These are phyloP conservation scores for Drosophila paucipuncta DNA, from an alignment of 2,888 invertebrate species.

Conservation along the genomic window DNA sequence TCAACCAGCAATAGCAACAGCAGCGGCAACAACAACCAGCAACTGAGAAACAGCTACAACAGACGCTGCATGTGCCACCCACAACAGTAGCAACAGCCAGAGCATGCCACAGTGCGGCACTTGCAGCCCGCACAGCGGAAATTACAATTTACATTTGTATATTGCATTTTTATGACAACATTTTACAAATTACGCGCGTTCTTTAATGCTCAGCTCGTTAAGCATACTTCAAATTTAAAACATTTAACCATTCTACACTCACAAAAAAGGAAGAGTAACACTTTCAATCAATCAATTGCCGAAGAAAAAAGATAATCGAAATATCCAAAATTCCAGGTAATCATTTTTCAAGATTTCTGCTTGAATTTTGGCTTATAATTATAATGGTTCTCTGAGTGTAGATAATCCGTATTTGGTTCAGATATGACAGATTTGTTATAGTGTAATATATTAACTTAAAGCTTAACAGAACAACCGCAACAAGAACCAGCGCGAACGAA, in stretches of 20 bases:
- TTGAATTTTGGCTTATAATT: neutral
- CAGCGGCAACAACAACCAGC: constrained; percentile 55
- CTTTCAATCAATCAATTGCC: neutral
- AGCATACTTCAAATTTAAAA: constrained; percentile 6
- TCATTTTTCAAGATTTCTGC: neutral
- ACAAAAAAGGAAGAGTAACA: neutral
- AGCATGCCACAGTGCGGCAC: constrained; percentile 30
- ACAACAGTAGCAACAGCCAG: constrained; percentile 18
- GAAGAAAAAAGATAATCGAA: neutral
- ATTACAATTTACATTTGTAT: constrained; percentile 68
- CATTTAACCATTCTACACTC: neutral
- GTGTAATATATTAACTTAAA: constrained; percentile 15
- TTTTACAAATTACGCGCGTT: constrained; percentile 44
- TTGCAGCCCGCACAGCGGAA: constrained; percentile 53
- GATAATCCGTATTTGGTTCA: neutral
- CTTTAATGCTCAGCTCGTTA: constrained; percentile 42
- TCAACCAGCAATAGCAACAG: constrained; percentile 21
- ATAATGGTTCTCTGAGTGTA: neutral
- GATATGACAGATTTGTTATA: constrained; percentile 4
- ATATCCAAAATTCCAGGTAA: neutral
- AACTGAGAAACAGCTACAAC: constrained; percentile 12
- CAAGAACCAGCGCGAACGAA: constrained; percentile 7
- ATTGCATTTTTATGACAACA: constrained; percentile 64
- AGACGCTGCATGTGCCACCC: constrained; percentile 19
- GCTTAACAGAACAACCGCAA: constrained; percentile 37